Conservation (phyloP, 2,888 invertebrate species). For the Tricholauxania praeusta region DNA sequence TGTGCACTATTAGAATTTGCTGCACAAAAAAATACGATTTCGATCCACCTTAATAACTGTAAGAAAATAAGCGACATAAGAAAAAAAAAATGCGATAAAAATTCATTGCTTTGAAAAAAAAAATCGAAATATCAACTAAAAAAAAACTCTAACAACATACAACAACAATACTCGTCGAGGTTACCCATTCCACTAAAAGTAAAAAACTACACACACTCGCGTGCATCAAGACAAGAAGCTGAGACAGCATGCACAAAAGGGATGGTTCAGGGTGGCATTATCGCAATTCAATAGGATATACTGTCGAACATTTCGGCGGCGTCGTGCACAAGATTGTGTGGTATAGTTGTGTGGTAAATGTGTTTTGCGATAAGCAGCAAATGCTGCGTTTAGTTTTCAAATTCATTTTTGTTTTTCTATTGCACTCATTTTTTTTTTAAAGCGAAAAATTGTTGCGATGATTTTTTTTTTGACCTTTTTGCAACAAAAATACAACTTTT, state of each 20-base stretch:
- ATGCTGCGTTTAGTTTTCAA: neutral
- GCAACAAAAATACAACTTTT: neutral
- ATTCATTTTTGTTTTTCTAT: neutral
- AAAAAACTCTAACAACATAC: neutral
- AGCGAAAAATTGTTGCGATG: constrained; percentile 10
- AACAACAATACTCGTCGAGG: neutral
- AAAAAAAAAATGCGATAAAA: constrained; percentile 57
- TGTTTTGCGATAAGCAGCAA: constrained; percentile 19
- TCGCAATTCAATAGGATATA: too few relatives aligned
- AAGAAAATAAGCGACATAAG: neutral
- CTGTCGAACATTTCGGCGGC: neutral
- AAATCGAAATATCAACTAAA: neutral
- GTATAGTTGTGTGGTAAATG: neutral
- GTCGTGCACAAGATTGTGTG: neutral
- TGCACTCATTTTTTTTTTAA: neutral
- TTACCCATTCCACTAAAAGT: neutral
- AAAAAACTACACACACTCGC: too few relatives aligned
- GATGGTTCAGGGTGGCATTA: neutral
- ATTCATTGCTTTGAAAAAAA: constrained; percentile 52
- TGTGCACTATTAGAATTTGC: too few relatives aligned
- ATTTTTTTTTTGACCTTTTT: neutral
- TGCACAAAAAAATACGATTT: neutral
- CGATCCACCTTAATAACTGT: too few relatives aligned
- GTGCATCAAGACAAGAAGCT: neutral
- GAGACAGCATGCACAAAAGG: neutral